These are phyloP conservation scores for Falco punctatus DNA, from an alignment of 2,113 vertebrate genomes.

Conservation along the genomic window DNA sequence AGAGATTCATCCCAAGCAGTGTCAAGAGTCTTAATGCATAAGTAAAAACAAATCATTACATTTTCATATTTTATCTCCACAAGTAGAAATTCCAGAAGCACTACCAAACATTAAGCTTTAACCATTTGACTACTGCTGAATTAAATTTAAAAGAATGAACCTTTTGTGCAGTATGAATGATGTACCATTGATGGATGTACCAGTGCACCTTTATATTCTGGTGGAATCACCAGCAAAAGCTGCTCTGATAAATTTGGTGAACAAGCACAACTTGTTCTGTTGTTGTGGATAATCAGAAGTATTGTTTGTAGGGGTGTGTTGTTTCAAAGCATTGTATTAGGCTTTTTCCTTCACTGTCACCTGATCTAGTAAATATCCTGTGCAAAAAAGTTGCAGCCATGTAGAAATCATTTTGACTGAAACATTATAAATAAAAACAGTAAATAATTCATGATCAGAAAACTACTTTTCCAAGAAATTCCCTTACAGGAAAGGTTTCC, in stretches of 20 bases:
- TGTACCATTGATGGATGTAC: not conserved
- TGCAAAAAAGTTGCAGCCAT: not conserved
- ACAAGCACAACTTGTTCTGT: not conserved
- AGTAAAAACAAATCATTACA: not conserved
- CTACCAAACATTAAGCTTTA: not conserved
- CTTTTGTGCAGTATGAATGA: not conserved
- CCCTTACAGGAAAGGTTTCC: not conserved
- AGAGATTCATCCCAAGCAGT: not conserved
- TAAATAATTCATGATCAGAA: not conserved
- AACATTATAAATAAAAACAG: slow-evolving; percentile 1
- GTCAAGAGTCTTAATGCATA: not conserved
- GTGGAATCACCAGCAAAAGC: not conserved
- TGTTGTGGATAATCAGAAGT: not conserved
- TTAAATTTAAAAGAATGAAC: not conserved
- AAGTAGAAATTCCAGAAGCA: not conserved
- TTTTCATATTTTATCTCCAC: not conserved
- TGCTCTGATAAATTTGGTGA: not conserved
- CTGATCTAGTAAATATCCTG: not conserved
- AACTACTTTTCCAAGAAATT: not conserved
- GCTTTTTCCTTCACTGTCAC: not conserved
- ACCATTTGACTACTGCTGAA: not conserved
- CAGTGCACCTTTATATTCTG: not conserved
- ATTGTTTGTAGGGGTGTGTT: not conserved
- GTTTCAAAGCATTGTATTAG: not conserved
- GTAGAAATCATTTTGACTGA: slow-evolving; percentile 9